Evolutionary conservation across 2,888 invertebrate genomes (phyloP).

Genomic region (Meteorus colon): DNA sequence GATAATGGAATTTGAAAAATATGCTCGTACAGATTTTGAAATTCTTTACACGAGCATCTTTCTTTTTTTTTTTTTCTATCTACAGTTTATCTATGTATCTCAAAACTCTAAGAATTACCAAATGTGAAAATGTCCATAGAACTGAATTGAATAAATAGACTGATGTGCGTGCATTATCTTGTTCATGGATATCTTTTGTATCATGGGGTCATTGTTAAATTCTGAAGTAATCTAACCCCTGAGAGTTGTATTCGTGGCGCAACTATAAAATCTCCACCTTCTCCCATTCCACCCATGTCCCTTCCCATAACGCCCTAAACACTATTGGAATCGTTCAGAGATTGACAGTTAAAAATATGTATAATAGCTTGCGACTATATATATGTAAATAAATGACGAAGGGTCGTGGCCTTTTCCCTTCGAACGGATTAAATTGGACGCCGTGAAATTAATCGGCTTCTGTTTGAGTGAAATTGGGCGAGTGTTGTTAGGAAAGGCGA

Average conservation of each 20-base stretch:
- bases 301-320: slow-evolving; percentile 5
- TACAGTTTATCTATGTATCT: too few species aligned
- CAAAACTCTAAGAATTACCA: too few species aligned
- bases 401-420: slow-evolving; percentile 33
- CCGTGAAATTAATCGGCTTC: slow-evolving; percentile 73
- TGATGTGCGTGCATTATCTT: neutral
- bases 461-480: slow-evolving; percentile 66
- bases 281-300: slow-evolving; percentile 56
- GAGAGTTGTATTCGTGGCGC: neutral
- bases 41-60: too few species aligned
- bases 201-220: slow-evolving; percentile 61
- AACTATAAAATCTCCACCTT: neutral
- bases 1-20: too few species aligned
- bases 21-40: too few species aligned
- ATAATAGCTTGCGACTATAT: slow-evolving; percentile 64
- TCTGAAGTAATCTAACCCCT: slow-evolving; percentile 62
- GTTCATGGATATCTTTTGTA: slow-evolving; percentile 58
- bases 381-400: neutral
- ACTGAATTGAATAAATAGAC: slow-evolving; percentile 10
- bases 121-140: neutral
- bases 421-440: slow-evolving; percentile 70
- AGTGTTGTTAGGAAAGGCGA: slow-evolving; percentile 70
- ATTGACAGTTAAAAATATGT: slow-evolving; percentile 74
- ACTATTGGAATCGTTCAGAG: slow-evolving; percentile 56
- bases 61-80: too few species aligned